Conservation (phyloP, 2,113 vertebrate genomes). For the Elachura formosa region DNA sequence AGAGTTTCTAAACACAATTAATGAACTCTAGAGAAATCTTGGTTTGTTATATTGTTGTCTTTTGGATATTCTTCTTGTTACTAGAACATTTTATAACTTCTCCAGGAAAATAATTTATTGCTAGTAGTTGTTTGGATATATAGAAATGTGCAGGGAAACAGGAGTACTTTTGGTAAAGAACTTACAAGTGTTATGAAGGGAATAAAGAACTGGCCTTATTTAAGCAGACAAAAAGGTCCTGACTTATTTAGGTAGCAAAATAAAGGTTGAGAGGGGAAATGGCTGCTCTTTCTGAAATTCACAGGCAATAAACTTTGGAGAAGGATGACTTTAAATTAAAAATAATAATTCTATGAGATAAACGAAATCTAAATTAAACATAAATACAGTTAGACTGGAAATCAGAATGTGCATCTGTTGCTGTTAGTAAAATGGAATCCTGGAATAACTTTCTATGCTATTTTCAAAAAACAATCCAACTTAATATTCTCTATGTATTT, state of each 20-base stretch:
- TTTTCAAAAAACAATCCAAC: background rate
- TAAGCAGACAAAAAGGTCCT: background rate
- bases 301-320: background rate
- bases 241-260: background rate
- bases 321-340: background rate
- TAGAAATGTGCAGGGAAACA: background rate
- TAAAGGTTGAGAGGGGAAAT: background rate
- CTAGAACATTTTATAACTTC: background rate
- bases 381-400: background rate
- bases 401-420: background rate
- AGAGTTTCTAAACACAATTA: background rate
- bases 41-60: background rate
- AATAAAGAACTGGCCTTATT: background rate
- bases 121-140: background rate
- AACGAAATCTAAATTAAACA: background rate
- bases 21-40: background rate
- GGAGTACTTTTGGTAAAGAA: background rate
- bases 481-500: background rate
- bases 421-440: background rate
- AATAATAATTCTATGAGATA: background rate
- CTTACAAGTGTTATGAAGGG: background rate
- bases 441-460: background rate
- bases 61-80: background rate
- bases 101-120: background rate
- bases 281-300: background rate